A percentile compares a stretch with the other conserved stretches of the same genome.
These are phyloP conservation scores for Macaria liturata DNA, from an alignment of 2,888 invertebrate species.

Conservation along the genomic window DNA sequence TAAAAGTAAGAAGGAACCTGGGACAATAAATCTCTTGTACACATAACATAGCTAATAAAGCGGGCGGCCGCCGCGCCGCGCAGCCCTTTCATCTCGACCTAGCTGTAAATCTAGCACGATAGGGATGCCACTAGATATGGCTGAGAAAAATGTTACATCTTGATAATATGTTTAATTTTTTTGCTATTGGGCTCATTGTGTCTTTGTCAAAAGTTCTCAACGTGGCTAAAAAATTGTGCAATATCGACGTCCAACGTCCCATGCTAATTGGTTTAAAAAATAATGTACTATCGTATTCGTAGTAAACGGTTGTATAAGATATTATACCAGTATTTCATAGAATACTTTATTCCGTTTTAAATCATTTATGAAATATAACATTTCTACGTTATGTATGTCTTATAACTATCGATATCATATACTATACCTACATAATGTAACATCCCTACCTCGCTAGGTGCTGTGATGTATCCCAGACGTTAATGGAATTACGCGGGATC, in stretches of 20 bases:
- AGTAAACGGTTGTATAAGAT: too few relatives aligned
- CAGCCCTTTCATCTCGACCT: conserved; percentile 64
- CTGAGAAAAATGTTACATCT: not conserved
- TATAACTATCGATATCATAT: not conserved
- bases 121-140: conserved; percentile 7
- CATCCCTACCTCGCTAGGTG: conserved; percentile 30
- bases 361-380: too few relatives aligned
- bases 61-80: conserved; percentile 51
- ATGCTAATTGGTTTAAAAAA: too few relatives aligned
- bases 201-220: too few relatives aligned
- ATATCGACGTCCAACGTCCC: too few relatives aligned
- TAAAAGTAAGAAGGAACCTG: conserved; percentile 35
- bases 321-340: too few relatives aligned
- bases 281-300: too few relatives aligned
- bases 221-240: too few relatives aligned
- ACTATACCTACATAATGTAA: not conserved
- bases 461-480: conserved; percentile 68
- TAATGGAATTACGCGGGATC: conserved; percentile 70
- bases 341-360: too few relatives aligned
- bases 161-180: too few relatives aligned
- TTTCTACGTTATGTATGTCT: too few relatives aligned
- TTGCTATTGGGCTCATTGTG: too few relatives aligned
- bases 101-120: conserved; percentile 56
- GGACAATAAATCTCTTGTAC: conserved; percentile 55
- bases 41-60: conserved; percentile 64